Conservation (phyloP, 1,140 invertebrate genomes). For the Leptinotarsa undecemlineata region DNA sequence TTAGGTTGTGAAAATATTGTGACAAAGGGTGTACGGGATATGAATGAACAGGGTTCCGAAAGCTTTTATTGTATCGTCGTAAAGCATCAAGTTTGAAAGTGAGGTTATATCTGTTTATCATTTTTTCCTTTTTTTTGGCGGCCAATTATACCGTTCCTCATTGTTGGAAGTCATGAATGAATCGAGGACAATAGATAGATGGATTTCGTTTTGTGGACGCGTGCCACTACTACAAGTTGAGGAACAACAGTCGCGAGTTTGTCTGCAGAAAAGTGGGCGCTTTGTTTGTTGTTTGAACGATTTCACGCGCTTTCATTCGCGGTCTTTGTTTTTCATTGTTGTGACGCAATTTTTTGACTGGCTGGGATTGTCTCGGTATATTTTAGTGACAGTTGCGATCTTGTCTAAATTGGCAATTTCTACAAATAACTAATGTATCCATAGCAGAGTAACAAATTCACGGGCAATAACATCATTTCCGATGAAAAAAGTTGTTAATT, state of each 20-base stretch:
- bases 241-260: background rate
- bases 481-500: too few species aligned
- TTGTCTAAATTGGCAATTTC: too few species aligned
- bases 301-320: background rate
- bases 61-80: background rate
- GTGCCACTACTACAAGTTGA: background rate
- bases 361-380: too few species aligned
- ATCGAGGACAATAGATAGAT: conserved; percentile 16
- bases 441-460: too few species aligned
- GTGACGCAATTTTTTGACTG: background rate
- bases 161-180: conserved; percentile 16
- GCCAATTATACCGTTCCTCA: conserved; percentile 8
- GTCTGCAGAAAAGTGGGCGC: background rate
- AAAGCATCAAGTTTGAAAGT: background rate
- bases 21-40: background rate
- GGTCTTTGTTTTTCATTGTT: background rate
- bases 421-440: too few species aligned
- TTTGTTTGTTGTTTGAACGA: conserved; percentile 3
- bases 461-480: too few species aligned
- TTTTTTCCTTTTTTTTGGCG: background rate
- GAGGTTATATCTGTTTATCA: background rate
- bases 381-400: too few species aligned
- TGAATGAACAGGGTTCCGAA: background rate
- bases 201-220: conserved; percentile 5
- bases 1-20: conserved; percentile 15